Evolutionary conservation across 2,113 vertebrate species (phyloP), one percentile per base, ranked within the genome.

Genomic region (Lichenostomus cassidix): DNA sequence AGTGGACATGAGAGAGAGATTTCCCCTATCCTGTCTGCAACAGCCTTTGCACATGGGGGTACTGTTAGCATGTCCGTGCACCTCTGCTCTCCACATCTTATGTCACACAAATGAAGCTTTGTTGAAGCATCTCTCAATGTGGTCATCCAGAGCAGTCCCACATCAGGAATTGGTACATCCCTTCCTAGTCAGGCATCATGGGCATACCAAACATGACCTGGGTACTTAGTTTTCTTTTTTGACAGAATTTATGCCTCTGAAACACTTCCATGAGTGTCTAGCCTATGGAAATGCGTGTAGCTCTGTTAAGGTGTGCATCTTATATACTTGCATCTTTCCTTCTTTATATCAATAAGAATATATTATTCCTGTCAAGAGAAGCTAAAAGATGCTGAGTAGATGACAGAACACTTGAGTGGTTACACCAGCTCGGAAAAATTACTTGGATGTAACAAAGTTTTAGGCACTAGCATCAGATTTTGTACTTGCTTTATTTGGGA

Each of bases 11-110:
- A 59, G 59, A 64, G 15, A 50, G 3, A 7, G 39, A 56, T 89
- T 82, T 10, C 13, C 37, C 29, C 24, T 29, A 2, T 82, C 33
- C 37, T 95, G 23, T 53, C 55, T 79, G 58, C 53, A 60, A 6
- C 28, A 60, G 29, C 35, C 15, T 94, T 82, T 81, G 62, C 21
- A n/a, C 3, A 0, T n/a, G 56, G 8, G 5, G 0, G 0, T 47
- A 9, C 15, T 70, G 21, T 49, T 55, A 20, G 47, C 28, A 11
- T 31, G 47, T 11, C 60, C 31, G 1, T 64, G 44, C 15, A 19
- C 14, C 24, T 68, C 24, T 70, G 4, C 27, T n/a, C 27, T 84
- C 44, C 29, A 11, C 19, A 2, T 27, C 44, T 58, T 33, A 25
- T 11, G 12, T 24, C 77, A 77, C 28, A 11, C 16, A 70, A 24